Evolutionary conservation across 2,797 vertebrate species (phyloP), one percentile per base, ranked within the genome.

Genomic region (Protonibea diacanthus): DNA sequence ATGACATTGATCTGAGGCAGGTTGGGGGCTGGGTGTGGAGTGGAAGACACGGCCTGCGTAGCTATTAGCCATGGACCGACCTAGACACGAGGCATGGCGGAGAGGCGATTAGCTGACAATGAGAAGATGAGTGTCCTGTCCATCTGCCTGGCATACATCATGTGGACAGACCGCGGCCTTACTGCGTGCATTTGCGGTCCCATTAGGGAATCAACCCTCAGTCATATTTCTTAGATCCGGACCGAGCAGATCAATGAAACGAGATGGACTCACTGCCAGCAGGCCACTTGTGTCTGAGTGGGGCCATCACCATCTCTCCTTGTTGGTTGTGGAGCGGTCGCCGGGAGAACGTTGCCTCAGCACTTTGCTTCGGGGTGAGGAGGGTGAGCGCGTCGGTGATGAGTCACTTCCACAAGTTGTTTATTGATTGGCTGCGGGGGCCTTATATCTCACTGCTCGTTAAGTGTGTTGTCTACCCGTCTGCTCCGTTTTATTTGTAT

Each of bases 151-250:
- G 80, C 73, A 85, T 93, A 61, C 81, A 90, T 93, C 92, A 90
- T 57, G 72, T 62, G 45, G 84, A 86, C 82, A 71, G 82, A 74
- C 76, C 2, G 4, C n/a, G 18, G 81, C 71, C 87, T 49, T 33
- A 33, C 76, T 29, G 82, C 89, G 82, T 71, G 80, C 87, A 82
- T 86, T 93, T 84, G 85, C 44, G 42, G 80, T 65, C 83, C 84
- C 91, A 93, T 93, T 93, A 93, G 85, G 74, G 86, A 89, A 87
- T 84, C 83, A 18, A 83, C 79, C 81, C 84, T 81, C 80, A 72
- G 90, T 88, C 89, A 91, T 93, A 93, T 92, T 91, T 92, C 90
- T 90, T 74, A 60, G 66, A 86, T 83, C 64, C 2, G 4, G 62
- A 59, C 76, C 21, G 83, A 79, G 45, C 63, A 42, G 89, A 93